Percentiles rank a stretch among this genome's conserved stretches.
Conservation (phyloP, 1,140 invertebrate genomes). For the Euwallacea fornicatus region DNA sequence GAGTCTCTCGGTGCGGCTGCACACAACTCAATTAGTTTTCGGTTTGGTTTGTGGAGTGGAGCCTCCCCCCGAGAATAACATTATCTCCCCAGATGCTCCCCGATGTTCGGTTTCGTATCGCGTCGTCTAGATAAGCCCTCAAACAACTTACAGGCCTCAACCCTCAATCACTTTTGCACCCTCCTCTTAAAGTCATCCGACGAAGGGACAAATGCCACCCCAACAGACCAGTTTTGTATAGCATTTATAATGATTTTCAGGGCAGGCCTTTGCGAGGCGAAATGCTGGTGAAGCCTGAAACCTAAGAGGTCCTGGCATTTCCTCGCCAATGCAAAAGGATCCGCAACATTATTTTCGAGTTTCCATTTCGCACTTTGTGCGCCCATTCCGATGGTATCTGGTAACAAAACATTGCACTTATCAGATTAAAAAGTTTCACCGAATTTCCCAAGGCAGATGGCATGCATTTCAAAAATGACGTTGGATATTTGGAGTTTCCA, state of each 20-base stretch:
- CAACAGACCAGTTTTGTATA: too few species aligned
- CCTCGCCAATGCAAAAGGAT: conserved; percentile 1
- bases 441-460: not conserved
- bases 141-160: not conserved
- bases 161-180: too few species aligned
- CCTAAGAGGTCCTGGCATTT: not conserved
- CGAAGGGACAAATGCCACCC: too few species aligned
- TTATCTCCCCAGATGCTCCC: conserved; percentile 17
- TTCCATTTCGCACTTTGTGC: conserved; percentile 9
- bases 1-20: conserved; percentile 33
- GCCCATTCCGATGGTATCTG: conserved; percentile 17
- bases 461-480: too few species aligned
- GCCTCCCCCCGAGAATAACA: conserved; percentile 32
- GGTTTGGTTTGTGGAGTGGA: conserved; percentile 41
- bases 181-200: too few species aligned
- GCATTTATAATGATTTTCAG: too few species aligned
- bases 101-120: conserved; percentile 39
- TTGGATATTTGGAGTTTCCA: too few species aligned
- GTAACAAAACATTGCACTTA: conserved; percentile 24
- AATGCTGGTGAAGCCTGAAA: not conserved
- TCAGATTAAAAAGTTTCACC: conserved; percentile 19
- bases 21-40: conserved; percentile 48
- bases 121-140: conserved; percentile 28
- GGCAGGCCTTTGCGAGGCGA: too few species aligned
- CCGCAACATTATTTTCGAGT: conserved; percentile 16